A percentile compares a stretch with the other conserved stretches of the same genome.
phyloP scores from a whole-genome alignment of 2,113 vertebrate genomes.

The Ornithorhynchus anatinus region DNA sequence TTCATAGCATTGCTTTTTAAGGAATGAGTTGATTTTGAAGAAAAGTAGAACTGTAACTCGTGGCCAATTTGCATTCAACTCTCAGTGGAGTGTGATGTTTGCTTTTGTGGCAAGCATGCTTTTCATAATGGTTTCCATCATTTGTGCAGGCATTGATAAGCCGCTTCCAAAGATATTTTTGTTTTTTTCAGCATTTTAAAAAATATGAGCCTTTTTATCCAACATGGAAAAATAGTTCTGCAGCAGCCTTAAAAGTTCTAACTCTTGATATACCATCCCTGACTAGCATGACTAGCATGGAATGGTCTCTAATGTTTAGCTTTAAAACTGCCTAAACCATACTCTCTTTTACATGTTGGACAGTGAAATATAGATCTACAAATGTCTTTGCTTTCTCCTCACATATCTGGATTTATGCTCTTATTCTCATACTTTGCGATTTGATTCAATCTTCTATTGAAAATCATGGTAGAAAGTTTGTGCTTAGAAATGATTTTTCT shows the following conservation, averaged over 20 bases:
- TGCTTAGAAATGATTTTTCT: too few relatives aligned
- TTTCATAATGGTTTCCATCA: not conserved
- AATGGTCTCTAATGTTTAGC: too few relatives aligned
- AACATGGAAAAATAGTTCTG: not conserved
- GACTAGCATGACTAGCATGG: too few relatives aligned
- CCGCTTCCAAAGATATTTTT: not conserved
- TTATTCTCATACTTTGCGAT: too few relatives aligned
- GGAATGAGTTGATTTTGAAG: not conserved
- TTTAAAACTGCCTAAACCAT: too few relatives aligned
- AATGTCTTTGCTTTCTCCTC: too few relatives aligned
- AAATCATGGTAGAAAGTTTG: too few relatives aligned
- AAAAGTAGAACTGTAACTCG: not conserved
- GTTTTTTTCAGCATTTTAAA: not conserved
- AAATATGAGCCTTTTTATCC: not conserved
- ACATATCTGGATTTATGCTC: too few relatives aligned
- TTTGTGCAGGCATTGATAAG: not conserved
- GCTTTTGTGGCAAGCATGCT: not conserved
- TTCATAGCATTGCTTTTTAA: not conserved
- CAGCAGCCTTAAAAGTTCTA: not conserved
- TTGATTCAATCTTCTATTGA: too few relatives aligned
- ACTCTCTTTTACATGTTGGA: too few relatives aligned
- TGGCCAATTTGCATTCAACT: not conserved
- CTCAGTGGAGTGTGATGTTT: not conserved
- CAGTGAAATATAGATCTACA: too few relatives aligned
- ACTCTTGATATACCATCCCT: too few relatives aligned